A percentile compares a stretch with the other conserved stretches of the same genome.
phyloP scores from a whole-genome alignment of 1,140 invertebrate genomes.

The Tigriopus japonicus region DNA sequence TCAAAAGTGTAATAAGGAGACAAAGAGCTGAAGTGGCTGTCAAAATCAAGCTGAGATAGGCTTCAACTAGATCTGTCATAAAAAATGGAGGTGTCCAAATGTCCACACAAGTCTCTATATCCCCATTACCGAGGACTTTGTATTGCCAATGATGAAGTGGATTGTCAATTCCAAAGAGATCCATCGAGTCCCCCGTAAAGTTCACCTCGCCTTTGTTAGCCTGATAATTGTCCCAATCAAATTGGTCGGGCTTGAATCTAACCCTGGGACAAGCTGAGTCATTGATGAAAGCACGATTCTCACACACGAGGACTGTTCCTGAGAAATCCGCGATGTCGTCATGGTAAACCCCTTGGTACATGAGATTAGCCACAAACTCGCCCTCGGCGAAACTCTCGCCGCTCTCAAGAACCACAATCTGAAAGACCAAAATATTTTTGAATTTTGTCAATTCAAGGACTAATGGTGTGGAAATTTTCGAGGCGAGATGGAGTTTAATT shows the following conservation, averaged over 20 bases:
- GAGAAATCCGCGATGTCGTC: constrained; percentile 6
- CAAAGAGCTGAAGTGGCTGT: constrained; percentile 8
- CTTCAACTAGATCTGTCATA: neutral
- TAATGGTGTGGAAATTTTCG: no score
- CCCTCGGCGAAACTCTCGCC: constrained; percentile 8
- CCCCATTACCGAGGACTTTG: neutral
- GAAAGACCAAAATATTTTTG: no score
- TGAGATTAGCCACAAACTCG: constrained; percentile 14
- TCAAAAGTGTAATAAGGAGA: constrained; percentile 11
- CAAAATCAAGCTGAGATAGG: constrained; percentile 12
- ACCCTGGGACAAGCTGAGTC: neutral
- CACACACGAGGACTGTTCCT: constrained; percentile 12
- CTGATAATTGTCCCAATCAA: constrained; percentile 6
- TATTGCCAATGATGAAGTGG: constrained; percentile 11
- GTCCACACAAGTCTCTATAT: neutral
- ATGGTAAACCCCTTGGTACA: constrained; percentile 11
- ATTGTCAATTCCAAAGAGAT: neutral
- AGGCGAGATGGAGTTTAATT: no score
- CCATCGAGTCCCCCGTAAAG: neutral
- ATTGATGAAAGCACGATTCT: constrained; percentile 8
- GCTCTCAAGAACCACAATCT: neutral
- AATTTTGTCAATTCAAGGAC: no score
- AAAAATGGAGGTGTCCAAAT: constrained; percentile 2
- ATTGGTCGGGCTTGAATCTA: constrained; percentile 1
- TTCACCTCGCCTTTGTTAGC: neutral